Percentiles rank a stretch among this genome's conserved stretches.
Evolutionary conservation across 2,113 vertebrate species (phyloP).

Genomic region (Dinomys branickii): DNA sequence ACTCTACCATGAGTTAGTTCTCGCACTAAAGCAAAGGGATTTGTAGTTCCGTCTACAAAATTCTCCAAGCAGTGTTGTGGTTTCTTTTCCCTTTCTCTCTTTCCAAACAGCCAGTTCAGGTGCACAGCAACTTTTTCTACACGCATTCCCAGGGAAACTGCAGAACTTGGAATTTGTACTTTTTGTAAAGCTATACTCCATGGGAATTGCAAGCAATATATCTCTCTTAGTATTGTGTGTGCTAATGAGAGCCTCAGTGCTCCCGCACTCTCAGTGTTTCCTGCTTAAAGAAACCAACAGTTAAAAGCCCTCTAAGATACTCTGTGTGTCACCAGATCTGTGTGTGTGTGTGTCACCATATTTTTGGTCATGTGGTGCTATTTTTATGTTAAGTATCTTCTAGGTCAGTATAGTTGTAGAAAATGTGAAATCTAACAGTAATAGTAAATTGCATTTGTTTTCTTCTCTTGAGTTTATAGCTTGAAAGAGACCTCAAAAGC

Average conservation of each 20-base stretch:
- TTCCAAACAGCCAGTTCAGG: constrained; percentile 86
- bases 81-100: constrained; percentile 63
- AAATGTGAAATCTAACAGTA: constrained; percentile 87
- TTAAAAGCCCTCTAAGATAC: constrained; percentile 78
- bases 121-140: constrained; percentile 88
- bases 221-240: constrained; percentile 86
- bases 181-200: constrained; percentile 86
- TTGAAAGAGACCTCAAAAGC: constrained; percentile 85
- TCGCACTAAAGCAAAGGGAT: constrained; percentile 78
- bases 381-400: constrained; percentile 81
- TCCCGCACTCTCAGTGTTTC: constrained; percentile 84
- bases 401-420: constrained; percentile 86
- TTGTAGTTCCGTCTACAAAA: constrained; percentile 80
- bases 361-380: constrained; percentile 87
- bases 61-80: constrained; percentile 87
- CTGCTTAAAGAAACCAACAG: constrained; percentile 83
- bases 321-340: constrained; percentile 80
- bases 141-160: constrained; percentile 85
- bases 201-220: constrained; percentile 89
- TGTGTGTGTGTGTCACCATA: constrained; percentile 78
- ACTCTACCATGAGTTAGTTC: constrained; percentile 70
- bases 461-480: constrained; percentile 68
- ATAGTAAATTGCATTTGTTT: constrained; percentile 75
- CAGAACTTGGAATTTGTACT: constrained; percentile 89
- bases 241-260: constrained; percentile 83